Evolutionary conservation across 1,140 invertebrate species (phyloP).

Genomic region (Drosophila navojoa): DNA sequence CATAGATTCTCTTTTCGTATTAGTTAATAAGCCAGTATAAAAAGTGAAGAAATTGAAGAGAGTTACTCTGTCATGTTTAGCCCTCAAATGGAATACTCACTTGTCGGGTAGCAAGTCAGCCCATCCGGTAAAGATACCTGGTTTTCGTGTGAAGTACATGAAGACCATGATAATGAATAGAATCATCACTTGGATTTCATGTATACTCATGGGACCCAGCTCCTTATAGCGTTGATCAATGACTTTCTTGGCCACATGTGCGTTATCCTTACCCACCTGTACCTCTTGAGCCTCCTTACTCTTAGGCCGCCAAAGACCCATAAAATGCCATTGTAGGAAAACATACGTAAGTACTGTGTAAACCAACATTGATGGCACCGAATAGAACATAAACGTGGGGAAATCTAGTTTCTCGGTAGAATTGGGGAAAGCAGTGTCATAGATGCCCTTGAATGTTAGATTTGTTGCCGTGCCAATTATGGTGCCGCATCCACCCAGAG

Average conservation of each 20-base stretch:
- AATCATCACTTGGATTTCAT: constrained; percentile 90
- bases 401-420: constrained; percentile 88
- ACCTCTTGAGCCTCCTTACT: constrained; percentile 86
- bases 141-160: constrained; percentile 95
- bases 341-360: constrained; percentile 90
- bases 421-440: constrained; percentile 85
- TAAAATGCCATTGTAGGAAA: constrained; percentile 89
- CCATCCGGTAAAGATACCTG: constrained; percentile 85
- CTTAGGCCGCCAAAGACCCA: constrained; percentile 88
- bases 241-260: constrained; percentile 87
- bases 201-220: constrained; percentile 91
- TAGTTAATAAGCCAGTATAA: too few species aligned
- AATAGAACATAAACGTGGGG: constrained; percentile 90
- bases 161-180: constrained; percentile 92
- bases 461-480: constrained; percentile 95
- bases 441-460: constrained; percentile 92
- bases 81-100: constrained; percentile 43
- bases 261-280: constrained; percentile 86
- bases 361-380: constrained; percentile 87
- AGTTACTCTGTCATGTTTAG: not conserved
- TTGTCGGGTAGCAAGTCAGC: constrained; percentile 55
- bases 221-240: constrained; percentile 90
- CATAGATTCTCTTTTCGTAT: too few species aligned
- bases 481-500: constrained; percentile 92
- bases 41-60: too few species aligned